phyloP scores from a whole-genome alignment of 2,888 invertebrate species.

The Scaptomyza polygonia region DNA sequence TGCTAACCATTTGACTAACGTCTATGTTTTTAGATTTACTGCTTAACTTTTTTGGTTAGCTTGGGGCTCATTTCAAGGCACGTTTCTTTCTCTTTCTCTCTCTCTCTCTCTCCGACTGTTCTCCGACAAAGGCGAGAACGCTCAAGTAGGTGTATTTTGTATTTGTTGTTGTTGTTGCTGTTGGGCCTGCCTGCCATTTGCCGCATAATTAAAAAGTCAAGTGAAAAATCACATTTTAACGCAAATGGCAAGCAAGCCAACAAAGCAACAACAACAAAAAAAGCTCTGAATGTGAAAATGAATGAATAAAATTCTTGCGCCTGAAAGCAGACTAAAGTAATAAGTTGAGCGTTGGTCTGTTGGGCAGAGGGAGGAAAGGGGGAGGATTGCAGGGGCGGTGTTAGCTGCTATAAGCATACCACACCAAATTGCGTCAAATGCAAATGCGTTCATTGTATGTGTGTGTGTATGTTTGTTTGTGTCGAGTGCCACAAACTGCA shows the following conservation, averaged over 20 bases:
- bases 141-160: slow-evolving; percentile 76
- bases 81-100: slow-evolving; percentile 15
- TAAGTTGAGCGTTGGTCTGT: slow-evolving; percentile 37
- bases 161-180: slow-evolving; percentile 17
- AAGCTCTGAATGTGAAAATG: slow-evolving; percentile 48
- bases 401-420: slow-evolving; percentile 38
- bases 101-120: neutral
- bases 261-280: slow-evolving; percentile 19
- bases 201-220: slow-evolving; percentile 80
- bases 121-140: slow-evolving; percentile 45
- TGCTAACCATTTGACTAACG: neutral
- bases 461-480: neutral
- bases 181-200: slow-evolving; percentile 43
- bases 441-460: slow-evolving; percentile 67
- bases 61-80: slow-evolving; percentile 49
- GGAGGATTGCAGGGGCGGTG: neutral
- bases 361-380: neutral
- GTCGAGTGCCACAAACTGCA: slow-evolving; percentile 54
- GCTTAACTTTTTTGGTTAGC: slow-evolving; percentile 68
- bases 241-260: slow-evolving; percentile 52
- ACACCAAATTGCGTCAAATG: slow-evolving; percentile 66
- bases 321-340: slow-evolving; percentile 75
- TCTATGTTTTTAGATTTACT: slow-evolving; percentile 68
- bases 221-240: slow-evolving; percentile 80
- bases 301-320: slow-evolving; percentile 78